A percentile compares a stretch with the other conserved stretches of the same genome.
phyloP scores from a whole-genome alignment of 1,140 invertebrate genomes.

The Varroa destructor region DNA sequence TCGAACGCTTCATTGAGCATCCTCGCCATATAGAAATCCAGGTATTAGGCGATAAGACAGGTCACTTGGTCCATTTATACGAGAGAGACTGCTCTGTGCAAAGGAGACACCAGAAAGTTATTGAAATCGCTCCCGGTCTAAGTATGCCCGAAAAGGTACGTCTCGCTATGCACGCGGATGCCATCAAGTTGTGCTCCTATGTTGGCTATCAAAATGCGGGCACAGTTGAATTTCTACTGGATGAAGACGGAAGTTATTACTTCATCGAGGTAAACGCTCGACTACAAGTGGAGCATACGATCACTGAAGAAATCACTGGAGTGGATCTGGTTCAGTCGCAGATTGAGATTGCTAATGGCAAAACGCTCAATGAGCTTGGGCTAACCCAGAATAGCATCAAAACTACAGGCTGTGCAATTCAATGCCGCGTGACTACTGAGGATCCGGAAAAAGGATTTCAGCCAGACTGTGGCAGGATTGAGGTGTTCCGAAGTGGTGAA shows the following conservation, averaged over 20 bases:
- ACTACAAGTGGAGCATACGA: constrained; percentile 35
- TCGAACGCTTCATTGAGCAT: constrained; percentile 35
- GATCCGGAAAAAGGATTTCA: constrained; percentile 46
- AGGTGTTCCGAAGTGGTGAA: constrained; percentile 29
- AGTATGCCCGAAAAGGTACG: constrained; percentile 39
- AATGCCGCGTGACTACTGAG: constrained; percentile 47
- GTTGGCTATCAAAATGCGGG: constrained; percentile 42
- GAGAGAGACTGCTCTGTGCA: constrained; percentile 46
- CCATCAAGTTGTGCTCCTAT: constrained; percentile 40
- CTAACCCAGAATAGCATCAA: constrained; percentile 32
- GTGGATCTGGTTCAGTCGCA: constrained; percentile 35
- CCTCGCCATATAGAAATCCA: constrained; percentile 37
- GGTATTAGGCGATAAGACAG: constrained; percentile 42
- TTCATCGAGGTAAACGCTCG: constrained; percentile 37
- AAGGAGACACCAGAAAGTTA: constrained; percentile 45
- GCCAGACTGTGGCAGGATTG: constrained; percentile 43
- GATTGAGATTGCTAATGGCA: constrained; percentile 32
- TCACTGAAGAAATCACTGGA: constrained; percentile 36
- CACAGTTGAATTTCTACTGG: constrained; percentile 37
- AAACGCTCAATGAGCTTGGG: constrained; percentile 30
- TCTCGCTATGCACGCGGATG: constrained; percentile 39
- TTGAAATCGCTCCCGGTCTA: constrained; percentile 45
- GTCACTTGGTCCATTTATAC: constrained; percentile 44
- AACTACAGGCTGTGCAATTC: constrained; percentile 41
- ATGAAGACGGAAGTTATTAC: constrained; percentile 31